Percentiles rank a stretch among this genome's conserved stretches.
Conservation (phyloP, 2,113 vertebrate genomes). For the Coturnix japonica region DNA sequence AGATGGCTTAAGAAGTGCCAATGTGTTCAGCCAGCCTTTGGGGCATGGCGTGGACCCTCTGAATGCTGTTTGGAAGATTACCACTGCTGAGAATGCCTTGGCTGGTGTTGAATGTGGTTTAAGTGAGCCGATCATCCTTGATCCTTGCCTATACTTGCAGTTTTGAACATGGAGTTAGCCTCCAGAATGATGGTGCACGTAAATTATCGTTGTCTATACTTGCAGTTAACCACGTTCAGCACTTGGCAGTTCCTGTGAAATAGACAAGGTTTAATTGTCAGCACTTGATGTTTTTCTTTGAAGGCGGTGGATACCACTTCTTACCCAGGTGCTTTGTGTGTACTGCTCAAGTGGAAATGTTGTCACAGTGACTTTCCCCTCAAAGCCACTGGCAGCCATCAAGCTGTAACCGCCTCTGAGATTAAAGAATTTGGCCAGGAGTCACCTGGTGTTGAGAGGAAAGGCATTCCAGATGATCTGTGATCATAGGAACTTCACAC, state of each 20-base stretch:
- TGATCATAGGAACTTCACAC: constrained; percentile 66
- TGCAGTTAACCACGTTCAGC: background rate
- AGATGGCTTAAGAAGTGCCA: background rate
- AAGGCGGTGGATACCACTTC: background rate
- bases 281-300: background rate
- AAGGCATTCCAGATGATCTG: constrained; percentile 62
- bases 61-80: constrained; percentile 21
- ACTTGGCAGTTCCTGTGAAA: constrained; percentile 37
- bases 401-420: constrained; percentile 24
- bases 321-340: background rate
- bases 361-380: background rate
- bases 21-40: constrained; percentile 15
- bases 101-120: constrained; percentile 30
- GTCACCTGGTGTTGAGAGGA: constrained; percentile 57
- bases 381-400: constrained; percentile 11
- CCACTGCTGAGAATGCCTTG: constrained; percentile 50
- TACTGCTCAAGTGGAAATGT: background rate
- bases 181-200: constrained; percentile 42
- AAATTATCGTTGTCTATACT: constrained; percentile 60
- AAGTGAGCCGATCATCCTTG: constrained; percentile 49
- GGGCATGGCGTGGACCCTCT: background rate
- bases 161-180: constrained; percentile 46
- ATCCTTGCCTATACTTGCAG: constrained; percentile 60
- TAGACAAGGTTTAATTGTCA: background rate
- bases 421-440: constrained; percentile 29